A percentile compares a stretch with the other conserved stretches of the same genome.
Conservation (phyloP, 2,797 vertebrate species). For the Epinephelus awoara region DNA sequence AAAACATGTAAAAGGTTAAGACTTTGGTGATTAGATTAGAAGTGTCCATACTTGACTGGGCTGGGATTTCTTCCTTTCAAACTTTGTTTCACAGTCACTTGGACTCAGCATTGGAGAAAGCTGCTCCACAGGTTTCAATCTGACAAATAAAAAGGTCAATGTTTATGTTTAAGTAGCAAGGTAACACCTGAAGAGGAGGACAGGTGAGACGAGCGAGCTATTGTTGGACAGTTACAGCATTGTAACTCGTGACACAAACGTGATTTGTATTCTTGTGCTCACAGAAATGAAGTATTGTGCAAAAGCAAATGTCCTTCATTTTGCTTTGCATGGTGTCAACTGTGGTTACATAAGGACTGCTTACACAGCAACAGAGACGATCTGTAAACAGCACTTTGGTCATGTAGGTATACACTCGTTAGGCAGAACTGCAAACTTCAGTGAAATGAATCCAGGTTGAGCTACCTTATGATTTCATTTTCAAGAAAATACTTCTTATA, state of each 20-base stretch:
- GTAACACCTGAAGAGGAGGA: slow-evolving; percentile 10
- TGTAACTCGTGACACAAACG: neutral
- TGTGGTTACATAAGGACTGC: slow-evolving; percentile 32
- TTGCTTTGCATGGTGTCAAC: neutral
- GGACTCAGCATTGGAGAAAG: slow-evolving; percentile 74
- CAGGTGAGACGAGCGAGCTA: neutral
- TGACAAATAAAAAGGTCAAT: slow-evolving; percentile 64
- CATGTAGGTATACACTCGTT: slow-evolving; percentile 7
- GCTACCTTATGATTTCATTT: neutral
- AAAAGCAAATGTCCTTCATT: neutral
- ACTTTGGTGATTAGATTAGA: fast-evolving
- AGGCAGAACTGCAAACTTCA: neutral
- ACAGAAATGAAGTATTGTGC: neutral
- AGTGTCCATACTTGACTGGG: slow-evolving; percentile 86
- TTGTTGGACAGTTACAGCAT: neutral
- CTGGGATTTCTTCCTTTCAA: slow-evolving; percentile 89
- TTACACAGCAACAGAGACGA: slow-evolving; percentile 47
- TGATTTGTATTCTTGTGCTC: no score
- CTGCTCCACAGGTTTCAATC: slow-evolving; percentile 88
- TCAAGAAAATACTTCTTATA: neutral
- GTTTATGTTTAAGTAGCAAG: slow-evolving; percentile 35
- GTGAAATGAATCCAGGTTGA: neutral
- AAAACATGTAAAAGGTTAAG: neutral
- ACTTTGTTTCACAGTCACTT: slow-evolving; percentile 87
- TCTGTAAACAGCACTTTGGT: slow-evolving; percentile 55